Percentiles rank a stretch among this genome's conserved stretches.
phyloP scores from a whole-genome alignment of 1,140 invertebrate genomes.

The Amphibalanus amphitrite region DNA sequence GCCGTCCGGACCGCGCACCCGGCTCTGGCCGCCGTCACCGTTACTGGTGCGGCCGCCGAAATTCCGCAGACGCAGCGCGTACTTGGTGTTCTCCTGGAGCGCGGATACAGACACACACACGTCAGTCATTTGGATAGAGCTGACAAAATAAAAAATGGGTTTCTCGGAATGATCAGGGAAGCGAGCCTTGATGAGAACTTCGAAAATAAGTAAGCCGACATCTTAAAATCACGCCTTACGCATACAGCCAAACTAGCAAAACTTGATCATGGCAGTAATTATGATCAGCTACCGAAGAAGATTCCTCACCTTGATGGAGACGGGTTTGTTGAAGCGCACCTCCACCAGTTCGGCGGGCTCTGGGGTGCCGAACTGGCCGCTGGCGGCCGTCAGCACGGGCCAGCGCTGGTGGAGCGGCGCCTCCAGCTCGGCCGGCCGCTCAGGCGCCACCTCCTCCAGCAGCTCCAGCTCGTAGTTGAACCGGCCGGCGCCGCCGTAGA shows the following conservation, averaged over 20 bases:
- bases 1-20: slow-evolving; percentile 78
- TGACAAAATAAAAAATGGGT: too few species aligned
- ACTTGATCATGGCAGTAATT: too few species aligned
- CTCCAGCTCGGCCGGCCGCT: slow-evolving; percentile 16
- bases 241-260: too few species aligned
- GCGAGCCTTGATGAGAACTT: too few species aligned
- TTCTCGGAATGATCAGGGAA: too few species aligned
- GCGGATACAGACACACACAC: slow-evolving; percentile 14
- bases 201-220: too few species aligned
- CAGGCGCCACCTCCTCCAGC: slow-evolving; percentile 47
- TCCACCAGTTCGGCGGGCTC: slow-evolving; percentile 67
- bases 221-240: too few species aligned
- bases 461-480: slow-evolving; percentile 85
- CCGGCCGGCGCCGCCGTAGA: slow-evolving; percentile 70
- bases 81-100: slow-evolving; percentile 62
- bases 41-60: slow-evolving; percentile 82
- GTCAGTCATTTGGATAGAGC: background rate
- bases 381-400: slow-evolving; percentile 51
- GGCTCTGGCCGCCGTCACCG: slow-evolving; percentile 71
- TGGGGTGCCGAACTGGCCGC: slow-evolving; percentile 52
- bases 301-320: slow-evolving; percentile 67
- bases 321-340: slow-evolving; percentile 74
- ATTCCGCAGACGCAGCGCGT: slow-evolving; percentile 73
- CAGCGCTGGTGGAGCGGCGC: slow-evolving; percentile 29
- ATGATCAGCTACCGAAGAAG: too few species aligned